A percentile compares a stretch with the other conserved stretches of the same genome.
phyloP scores from a whole-genome alignment of 2,797 vertebrate species.

The Falco biarmicus region DNA sequence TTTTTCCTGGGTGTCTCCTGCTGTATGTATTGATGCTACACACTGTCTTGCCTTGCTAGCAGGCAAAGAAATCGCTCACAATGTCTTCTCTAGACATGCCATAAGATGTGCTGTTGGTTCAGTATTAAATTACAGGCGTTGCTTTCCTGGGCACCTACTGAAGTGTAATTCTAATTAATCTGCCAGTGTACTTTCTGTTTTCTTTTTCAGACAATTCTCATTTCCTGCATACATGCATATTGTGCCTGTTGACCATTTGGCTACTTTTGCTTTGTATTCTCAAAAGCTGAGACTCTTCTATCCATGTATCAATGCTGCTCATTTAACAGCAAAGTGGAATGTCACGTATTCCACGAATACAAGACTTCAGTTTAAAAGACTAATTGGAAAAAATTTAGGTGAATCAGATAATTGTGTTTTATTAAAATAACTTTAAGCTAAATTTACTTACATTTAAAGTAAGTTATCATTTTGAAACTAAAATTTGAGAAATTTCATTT shows the following conservation, averaged over 20 bases:
- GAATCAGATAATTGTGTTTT: background rate
- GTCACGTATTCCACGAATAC: background rate
- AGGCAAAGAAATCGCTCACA: background rate
- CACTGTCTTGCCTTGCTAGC: background rate
- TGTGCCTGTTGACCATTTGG: constrained; percentile 6
- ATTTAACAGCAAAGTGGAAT: background rate
- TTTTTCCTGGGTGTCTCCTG: background rate
- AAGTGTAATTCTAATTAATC: background rate
- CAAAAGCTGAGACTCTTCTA: background rate
- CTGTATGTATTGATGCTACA: rapidly evolving
- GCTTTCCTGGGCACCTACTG: background rate
- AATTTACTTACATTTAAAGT: background rate
- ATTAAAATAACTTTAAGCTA: background rate
- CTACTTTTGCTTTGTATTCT: constrained; percentile 27
- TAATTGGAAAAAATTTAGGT: background rate
- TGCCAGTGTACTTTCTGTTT: background rate
- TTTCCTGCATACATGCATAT: background rate
- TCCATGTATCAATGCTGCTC: background rate
- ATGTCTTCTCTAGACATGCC: rapidly evolving
- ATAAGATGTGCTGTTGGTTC: background rate
- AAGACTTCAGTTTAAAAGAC: background rate
- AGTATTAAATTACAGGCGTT: background rate
- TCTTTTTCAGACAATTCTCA: background rate
- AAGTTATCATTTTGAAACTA: background rate
- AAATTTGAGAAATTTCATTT: background rate